These are phyloP conservation scores for Melanogrammus aeglefinus DNA, from an alignment of 2,797 vertebrate genomes.

Conservation along the genomic window DNA sequence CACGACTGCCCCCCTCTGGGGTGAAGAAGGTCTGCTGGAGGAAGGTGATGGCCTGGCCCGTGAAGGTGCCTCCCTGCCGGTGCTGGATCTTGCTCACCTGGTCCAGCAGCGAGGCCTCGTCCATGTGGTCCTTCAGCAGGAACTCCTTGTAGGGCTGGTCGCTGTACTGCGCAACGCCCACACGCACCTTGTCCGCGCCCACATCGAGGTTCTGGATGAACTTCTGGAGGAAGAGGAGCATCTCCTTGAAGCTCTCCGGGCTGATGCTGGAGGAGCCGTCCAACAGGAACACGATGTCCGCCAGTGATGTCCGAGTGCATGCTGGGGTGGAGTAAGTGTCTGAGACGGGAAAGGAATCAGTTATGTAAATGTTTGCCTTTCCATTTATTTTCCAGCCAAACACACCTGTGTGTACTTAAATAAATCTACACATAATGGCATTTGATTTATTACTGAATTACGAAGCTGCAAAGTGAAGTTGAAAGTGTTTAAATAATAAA, in stretches of 20 bases:
- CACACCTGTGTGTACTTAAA: neutral
- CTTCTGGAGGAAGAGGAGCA: constrained; percentile 71
- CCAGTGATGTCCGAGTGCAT: constrained; percentile 68
- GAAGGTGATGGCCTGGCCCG: constrained; percentile 74
- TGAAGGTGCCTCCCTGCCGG: constrained; percentile 64
- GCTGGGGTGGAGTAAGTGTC: constrained; percentile 52
- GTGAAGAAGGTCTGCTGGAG: constrained; percentile 68
- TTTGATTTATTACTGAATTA: neutral
- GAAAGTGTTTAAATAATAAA: neutral
- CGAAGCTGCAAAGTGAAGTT: neutral
- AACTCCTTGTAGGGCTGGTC: constrained; percentile 66
- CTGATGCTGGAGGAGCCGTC: constrained; percentile 78
- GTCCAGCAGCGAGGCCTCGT: constrained; percentile 65
- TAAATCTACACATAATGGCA: neutral
- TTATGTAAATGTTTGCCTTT: neutral
- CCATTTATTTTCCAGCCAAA: neutral
- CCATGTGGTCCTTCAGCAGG: constrained; percentile 68
- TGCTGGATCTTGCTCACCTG: constrained; percentile 65
- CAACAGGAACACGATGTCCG: constrained; percentile 82
- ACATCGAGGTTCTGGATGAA: constrained; percentile 73
- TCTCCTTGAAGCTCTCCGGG: constrained; percentile 63
- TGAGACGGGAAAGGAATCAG: neutral
- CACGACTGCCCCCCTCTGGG: constrained; percentile 65
- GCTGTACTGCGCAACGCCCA: constrained; percentile 79
- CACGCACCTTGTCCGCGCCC: constrained; percentile 65